These are phyloP conservation scores for Xiphophorus hellerii DNA, from an alignment of 2,113 vertebrate genomes.

Conservation along the genomic window DNA sequence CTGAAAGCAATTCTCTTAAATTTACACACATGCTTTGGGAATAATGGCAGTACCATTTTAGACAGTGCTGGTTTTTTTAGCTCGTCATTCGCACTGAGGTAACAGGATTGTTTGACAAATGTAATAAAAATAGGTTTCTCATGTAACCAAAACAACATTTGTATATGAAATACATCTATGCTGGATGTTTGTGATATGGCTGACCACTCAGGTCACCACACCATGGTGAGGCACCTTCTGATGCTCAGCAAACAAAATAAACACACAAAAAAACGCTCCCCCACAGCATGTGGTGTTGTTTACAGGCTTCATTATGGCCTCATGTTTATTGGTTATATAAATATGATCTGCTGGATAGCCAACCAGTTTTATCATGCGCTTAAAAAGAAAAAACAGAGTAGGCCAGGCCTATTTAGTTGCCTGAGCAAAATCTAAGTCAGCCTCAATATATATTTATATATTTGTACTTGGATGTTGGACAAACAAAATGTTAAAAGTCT, in stretches of 20 bases:
- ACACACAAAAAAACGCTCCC: no score
- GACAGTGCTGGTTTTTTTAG: not conserved
- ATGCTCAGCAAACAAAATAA: no score
- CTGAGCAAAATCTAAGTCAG: not conserved
- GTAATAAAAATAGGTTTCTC: no score
- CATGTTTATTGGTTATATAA: not conserved
- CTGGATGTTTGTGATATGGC: no score
- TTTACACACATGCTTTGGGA: not conserved
- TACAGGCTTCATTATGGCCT: no score
- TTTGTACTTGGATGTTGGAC: not conserved
- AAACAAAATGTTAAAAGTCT: not conserved
- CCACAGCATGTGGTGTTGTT: no score
- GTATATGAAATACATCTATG: no score
- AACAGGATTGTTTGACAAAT: not conserved
- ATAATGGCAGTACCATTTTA: not conserved
- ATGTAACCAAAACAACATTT: no score
- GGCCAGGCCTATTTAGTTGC: not conserved
- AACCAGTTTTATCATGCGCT: not conserved
- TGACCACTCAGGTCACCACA: no score
- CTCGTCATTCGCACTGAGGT: not conserved
- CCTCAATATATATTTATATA: not conserved
- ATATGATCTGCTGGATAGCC: not conserved
- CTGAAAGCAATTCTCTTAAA: constrained; percentile 4
- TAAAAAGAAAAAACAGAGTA: not conserved
- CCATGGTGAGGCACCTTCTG: no score